Conservation (phyloP, 1,140 invertebrate genomes). For the Cydia splendana region DNA sequence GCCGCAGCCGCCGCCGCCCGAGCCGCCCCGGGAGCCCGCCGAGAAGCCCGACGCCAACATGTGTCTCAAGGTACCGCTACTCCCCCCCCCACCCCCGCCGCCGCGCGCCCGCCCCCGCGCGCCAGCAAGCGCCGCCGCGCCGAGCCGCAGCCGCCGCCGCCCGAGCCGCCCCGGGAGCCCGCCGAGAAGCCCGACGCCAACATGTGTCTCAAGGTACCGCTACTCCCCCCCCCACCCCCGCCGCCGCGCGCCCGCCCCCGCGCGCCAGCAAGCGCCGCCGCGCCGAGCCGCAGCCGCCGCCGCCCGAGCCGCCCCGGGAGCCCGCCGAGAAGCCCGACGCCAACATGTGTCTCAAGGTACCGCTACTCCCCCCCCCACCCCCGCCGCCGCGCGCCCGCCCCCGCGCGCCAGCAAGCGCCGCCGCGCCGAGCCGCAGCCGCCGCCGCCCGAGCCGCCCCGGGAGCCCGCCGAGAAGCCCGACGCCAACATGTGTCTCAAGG, state of each 20-base stretch:
- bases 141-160: slow-evolving; percentile 74
- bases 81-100: no score
- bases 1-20: slow-evolving; percentile 73
- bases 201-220: slow-evolving; percentile 84
- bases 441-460: slow-evolving; percentile 75
- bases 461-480: slow-evolving; percentile 89
- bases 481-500: slow-evolving; percentile 89
- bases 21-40: slow-evolving; percentile 82
- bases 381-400: slow-evolving; percentile 57
- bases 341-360: slow-evolving; percentile 87
- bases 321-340: slow-evolving; percentile 89
- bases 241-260: slow-evolving; percentile 56
- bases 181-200: slow-evolving; percentile 90
- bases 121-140: slow-evolving; percentile 62
- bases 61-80: slow-evolving; percentile 83
- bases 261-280: slow-evolving; percentile 62
- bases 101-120: slow-evolving; percentile 56
- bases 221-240: no score
- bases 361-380: no score
- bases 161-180: slow-evolving; percentile 82
- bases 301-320: slow-evolving; percentile 80
- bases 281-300: slow-evolving; percentile 74
- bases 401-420: slow-evolving; percentile 61
- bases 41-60: slow-evolving; percentile 91
- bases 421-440: slow-evolving; percentile 74